phyloP scores from a whole-genome alignment of 1,140 invertebrate species.

The Bombus turneri region DNA sequence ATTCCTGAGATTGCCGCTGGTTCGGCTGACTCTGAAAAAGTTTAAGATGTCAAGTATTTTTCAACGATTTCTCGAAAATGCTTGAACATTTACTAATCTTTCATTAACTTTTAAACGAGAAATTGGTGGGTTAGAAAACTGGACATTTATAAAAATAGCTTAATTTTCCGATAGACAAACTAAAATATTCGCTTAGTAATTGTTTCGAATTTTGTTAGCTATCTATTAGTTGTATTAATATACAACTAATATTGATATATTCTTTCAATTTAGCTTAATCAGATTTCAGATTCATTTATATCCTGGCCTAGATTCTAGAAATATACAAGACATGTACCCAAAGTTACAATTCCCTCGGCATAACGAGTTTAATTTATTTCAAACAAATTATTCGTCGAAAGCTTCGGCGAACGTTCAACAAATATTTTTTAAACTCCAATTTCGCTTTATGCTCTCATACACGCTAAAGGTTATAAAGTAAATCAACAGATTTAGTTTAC shows the following conservation, averaged over 20 bases:
- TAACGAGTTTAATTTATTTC: background rate
- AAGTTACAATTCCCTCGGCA: background rate
- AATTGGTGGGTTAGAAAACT: accelerated
- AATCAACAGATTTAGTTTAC: too few relatives aligned
- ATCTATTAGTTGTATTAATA: background rate
- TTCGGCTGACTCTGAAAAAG: background rate
- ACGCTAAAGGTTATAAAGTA: too few relatives aligned
- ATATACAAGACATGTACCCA: background rate
- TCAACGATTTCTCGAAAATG: too few relatives aligned
- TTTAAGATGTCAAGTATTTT: background rate
- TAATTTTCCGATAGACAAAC: background rate
- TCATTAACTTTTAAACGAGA: background rate
- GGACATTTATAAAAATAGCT: too few relatives aligned
- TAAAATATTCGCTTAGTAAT: background rate
- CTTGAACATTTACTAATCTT: too few relatives aligned
- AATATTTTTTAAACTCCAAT: background rate
- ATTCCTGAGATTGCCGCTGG: background rate
- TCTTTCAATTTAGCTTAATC: background rate
- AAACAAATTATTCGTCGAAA: background rate
- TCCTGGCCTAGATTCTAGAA: background rate
- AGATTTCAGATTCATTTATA: background rate
- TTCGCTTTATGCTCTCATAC: background rate
- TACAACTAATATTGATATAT: background rate
- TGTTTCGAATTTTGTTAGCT: background rate
- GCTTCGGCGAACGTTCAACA: background rate